A percentile compares a stretch with the other conserved stretches of the same genome.
These are phyloP conservation scores for Myoxocephalus aenaeus DNA, from an alignment of 2,797 vertebrate species.

Conservation along the genomic window DNA sequence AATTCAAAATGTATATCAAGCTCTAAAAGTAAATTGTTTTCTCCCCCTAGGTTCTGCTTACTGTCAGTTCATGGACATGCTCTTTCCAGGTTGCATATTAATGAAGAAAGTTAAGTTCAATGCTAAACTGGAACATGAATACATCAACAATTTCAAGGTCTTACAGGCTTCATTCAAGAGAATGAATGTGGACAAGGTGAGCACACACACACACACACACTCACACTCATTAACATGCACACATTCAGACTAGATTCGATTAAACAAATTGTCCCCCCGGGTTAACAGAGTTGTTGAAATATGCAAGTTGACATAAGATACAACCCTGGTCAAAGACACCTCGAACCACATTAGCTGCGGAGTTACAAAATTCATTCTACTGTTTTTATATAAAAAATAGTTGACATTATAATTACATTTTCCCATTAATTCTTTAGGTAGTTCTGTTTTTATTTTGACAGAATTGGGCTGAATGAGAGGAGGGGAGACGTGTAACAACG, in stretches of 20 bases:
- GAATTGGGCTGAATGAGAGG: too few relatives aligned
- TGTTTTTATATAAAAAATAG: neutral
- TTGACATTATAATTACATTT: neutral
- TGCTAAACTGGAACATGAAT: constrained; percentile 94
- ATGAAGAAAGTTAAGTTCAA: constrained; percentile 96
- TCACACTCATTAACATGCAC: neutral
- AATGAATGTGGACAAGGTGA: constrained; percentile 96
- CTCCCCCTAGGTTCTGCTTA: constrained; percentile 87
- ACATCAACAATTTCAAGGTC: constrained; percentile 97
- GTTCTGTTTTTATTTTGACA: too few relatives aligned
- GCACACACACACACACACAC: constrained; percentile 1
- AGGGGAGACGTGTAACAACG: too few relatives aligned
- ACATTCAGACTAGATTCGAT: neutral
- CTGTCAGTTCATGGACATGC: constrained; percentile 99
- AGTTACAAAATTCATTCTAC: neutral
- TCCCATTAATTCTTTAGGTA: too few relatives aligned
- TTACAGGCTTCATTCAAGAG: constrained; percentile 96
- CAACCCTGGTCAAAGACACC: neutral
- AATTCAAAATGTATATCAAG: neutral
- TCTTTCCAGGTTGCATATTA: constrained; percentile 94
- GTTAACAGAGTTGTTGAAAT: neutral
- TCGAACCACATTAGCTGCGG: neutral
- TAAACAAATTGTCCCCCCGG: neutral
- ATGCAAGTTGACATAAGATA: neutral
- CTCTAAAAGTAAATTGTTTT: neutral